A percentile compares a stretch with the other conserved stretches of the same genome.
Evolutionary conservation across 2,113 vertebrate species (phyloP).

Genomic region (Salvelinus fontinalis): DNA sequence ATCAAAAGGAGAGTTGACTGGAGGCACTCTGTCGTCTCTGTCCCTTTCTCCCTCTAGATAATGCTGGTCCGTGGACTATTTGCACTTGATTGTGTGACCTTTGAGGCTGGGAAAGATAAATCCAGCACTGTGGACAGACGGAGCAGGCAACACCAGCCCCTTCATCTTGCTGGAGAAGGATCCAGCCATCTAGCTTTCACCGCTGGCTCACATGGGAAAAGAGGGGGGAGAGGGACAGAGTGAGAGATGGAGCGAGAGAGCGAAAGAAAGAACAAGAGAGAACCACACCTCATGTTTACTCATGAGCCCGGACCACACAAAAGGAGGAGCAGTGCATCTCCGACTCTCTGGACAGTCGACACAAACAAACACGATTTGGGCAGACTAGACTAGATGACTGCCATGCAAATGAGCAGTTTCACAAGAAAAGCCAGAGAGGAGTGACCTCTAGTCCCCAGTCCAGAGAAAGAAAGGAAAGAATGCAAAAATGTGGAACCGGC

Average conservation of each 20-base stretch:
- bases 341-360: neutral
- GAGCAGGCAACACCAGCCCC: constrained; percentile 31
- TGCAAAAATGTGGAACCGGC: neutral
- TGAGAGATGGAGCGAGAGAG: neutral
- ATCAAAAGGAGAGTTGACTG: neutral
- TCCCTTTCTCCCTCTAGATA: constrained; percentile 14
- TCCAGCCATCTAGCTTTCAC: constrained; percentile 7
- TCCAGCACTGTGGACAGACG: constrained; percentile 40
- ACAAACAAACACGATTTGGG: constrained; percentile 35
- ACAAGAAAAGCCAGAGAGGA: constrained; percentile 13
- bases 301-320: constrained; percentile 14
- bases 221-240: neutral
- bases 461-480: constrained; percentile 15
- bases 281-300: constrained; percentile 51
- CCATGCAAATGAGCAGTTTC: constrained; percentile 43
- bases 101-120: constrained; percentile 57
- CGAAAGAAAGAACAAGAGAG: constrained; percentile 7
- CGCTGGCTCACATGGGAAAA: constrained; percentile 5
- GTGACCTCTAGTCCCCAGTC: neutral
- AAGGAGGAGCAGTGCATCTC: neutral
- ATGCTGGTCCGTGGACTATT: constrained; percentile 30
- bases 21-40: neutral
- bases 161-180: constrained; percentile 42
- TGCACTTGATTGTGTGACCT: constrained; percentile 55
- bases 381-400: constrained; percentile 20